Evolutionary conservation across 1,140 invertebrate genomes (phyloP).

Genomic region (Contarinia nasturtii): DNA sequence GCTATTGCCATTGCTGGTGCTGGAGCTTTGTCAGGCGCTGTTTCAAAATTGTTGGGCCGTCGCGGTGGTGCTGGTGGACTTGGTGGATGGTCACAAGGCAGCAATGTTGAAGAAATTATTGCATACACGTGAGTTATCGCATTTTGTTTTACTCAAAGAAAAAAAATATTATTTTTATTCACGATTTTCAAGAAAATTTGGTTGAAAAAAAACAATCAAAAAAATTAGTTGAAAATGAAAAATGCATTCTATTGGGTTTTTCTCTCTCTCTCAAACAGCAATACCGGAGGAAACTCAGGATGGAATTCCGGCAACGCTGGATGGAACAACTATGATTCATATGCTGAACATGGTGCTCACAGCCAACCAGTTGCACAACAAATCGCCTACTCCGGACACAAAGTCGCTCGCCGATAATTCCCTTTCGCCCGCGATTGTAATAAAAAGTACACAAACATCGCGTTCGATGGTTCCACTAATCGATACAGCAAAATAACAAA

Average conservation of each 20-base stretch:
- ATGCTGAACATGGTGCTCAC: constrained; percentile 24
- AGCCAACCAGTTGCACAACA: constrained; percentile 24
- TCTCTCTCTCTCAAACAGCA: not conserved
- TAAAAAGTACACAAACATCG: too few species aligned
- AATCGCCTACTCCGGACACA: constrained; percentile 25
- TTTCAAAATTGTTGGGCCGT: constrained; percentile 18
- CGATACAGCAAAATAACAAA: too few species aligned
- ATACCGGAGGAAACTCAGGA: constrained; percentile 12
- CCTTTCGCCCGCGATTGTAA: too few species aligned
- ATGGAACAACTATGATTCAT: constrained; percentile 16
- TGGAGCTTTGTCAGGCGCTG: constrained; percentile 16
- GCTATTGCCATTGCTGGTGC: constrained; percentile 36
- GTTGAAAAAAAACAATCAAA: too few species aligned
- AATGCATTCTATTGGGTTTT: too few species aligned
- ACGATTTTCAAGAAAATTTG: too few species aligned
- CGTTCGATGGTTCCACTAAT: too few species aligned
- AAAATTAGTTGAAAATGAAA: too few species aligned
- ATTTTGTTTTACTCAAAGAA: too few species aligned
- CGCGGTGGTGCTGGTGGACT: constrained; percentile 14
- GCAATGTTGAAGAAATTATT: constrained; percentile 5
- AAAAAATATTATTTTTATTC: too few species aligned
- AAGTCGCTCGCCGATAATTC: constrained; percentile 7
- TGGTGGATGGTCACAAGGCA: constrained; percentile 19
- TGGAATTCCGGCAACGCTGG: constrained; percentile 20
- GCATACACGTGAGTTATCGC: not conserved